Evolutionary conservation across 1,140 invertebrate genomes (phyloP).

Genomic region (Lucilia cuprina): DNA sequence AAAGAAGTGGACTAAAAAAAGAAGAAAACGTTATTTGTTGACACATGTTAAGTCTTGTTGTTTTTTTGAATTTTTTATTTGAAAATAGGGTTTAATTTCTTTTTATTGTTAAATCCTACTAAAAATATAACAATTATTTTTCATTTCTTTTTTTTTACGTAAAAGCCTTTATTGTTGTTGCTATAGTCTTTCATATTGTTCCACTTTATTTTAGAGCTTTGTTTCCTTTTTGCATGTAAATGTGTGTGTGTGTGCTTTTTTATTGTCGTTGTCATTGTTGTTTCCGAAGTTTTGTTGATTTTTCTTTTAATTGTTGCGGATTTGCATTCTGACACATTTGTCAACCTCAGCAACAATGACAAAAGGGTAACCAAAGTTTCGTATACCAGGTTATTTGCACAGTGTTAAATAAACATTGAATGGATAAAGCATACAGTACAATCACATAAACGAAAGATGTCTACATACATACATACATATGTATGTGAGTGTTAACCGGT

Average conservation of each 20-base stretch:
- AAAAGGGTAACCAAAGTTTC: conserved; percentile 45
- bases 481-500: no score
- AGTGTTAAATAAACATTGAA: conserved; percentile 28
- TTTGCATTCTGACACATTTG: conserved; percentile 63
- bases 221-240: not conserved
- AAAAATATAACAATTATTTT: conserved; percentile 35
- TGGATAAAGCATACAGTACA: not conserved
- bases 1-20: not conserved
- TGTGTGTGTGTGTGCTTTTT: not conserved
- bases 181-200: not conserved
- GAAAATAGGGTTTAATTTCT: not conserved
- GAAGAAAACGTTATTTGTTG: conserved; percentile 14
- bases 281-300: conserved; percentile 55
- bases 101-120: conserved; percentile 24
- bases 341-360: conserved; percentile 54
- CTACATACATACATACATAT: no score
- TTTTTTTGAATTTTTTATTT: not conserved
- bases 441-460: not conserved
- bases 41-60: conserved; percentile 1
- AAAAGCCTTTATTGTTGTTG: not conserved
- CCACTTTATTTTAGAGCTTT: not conserved
- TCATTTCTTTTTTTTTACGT: not conserved
- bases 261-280: conserved; percentile 41
- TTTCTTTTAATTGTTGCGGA: conserved; percentile 63
- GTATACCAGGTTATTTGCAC: conserved; percentile 39